Evolutionary conservation across 2,797 vertebrate genomes (phyloP), one percentile per base, ranked within the genome.

Genomic region (Spea hammondii): DNA sequence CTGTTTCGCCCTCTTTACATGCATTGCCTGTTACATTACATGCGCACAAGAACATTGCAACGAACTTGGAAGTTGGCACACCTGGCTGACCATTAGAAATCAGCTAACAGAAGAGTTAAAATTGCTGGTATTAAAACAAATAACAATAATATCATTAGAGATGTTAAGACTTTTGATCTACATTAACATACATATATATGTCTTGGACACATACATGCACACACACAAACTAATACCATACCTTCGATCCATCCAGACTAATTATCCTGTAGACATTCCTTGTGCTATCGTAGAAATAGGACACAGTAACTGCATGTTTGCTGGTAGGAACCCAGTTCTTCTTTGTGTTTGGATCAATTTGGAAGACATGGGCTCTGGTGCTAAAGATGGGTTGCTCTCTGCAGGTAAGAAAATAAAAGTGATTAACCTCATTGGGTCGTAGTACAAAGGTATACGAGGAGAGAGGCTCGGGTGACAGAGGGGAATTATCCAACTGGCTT

Each of bases 331-430:
- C 91, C 97, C 97, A 99, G 94, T 99, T 99, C 91, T 98, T 99
- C 92, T 99, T 99, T 84, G 97, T 99, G 91, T 93, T 98, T 86
- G 97, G 97, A 90, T 99, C 97, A 75, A 99, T 99, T 90, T 99
- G 97, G 96, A 99, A 99, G 95, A 99, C 97, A 49, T 99, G 97
- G 88, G 97, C 97, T 91, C 96, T 88, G 59, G 97, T 99, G 91
- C 96, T 99, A 93, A 96, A 99, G 93, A 99, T 98, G 88, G 97
- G 97, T 91, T 98, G 97, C 84, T 99, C 97, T 92, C 97, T 99
- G 87, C 89, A 92, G 72, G 87, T 87, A 0, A 93, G 82, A 89
- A 92, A 94, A 88, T 88, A 93, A 85, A 93, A 93, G 80, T 90
- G 83, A 88, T 93, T 74, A 89, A 94, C 89, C 72, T 92, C 85